Conservation (phyloP, 1,140 invertebrate genomes). For the Drosophila nikananu region DNA sequence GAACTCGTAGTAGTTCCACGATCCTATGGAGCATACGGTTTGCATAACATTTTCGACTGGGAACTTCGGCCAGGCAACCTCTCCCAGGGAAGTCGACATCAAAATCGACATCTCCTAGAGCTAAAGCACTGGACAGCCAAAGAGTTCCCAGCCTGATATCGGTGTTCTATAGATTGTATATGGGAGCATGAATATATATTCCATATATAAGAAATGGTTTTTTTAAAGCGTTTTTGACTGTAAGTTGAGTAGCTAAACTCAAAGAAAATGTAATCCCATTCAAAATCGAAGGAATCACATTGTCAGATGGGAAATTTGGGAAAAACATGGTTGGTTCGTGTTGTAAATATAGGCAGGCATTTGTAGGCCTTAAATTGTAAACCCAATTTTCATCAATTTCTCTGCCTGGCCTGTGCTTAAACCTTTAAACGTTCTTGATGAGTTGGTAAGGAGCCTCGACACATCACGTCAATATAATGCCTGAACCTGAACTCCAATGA, state of each 20-base stretch:
- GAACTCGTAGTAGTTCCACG: neutral
- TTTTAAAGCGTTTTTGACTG: neutral
- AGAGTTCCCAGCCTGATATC: slow-evolving; percentile 32
- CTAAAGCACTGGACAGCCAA: neutral
- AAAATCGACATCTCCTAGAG: slow-evolving; percentile 5
- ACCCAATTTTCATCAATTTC: too few species aligned
- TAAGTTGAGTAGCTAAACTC: too few species aligned
- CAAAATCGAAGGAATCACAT: neutral
- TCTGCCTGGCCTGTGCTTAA: too few species aligned
- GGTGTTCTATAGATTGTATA: neutral
- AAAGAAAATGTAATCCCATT: neutral
- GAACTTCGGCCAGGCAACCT: slow-evolving; percentile 13
- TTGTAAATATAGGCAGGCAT: neutral
- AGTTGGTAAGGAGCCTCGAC: too few species aligned
- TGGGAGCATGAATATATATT: neutral
- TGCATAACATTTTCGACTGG: slow-evolving; percentile 30
- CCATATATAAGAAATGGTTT: neutral
- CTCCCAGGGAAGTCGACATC: slow-evolving; percentile 19
- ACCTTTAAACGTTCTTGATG: too few species aligned
- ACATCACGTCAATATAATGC: too few species aligned
- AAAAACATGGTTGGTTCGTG: neutral
- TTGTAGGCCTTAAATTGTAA: too few species aligned
- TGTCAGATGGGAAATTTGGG: too few species aligned
- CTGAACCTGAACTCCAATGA: too few species aligned
- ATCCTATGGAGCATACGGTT: neutral